phyloP scores from a whole-genome alignment of 2,113 vertebrate genomes.

The Motacilla alba region DNA sequence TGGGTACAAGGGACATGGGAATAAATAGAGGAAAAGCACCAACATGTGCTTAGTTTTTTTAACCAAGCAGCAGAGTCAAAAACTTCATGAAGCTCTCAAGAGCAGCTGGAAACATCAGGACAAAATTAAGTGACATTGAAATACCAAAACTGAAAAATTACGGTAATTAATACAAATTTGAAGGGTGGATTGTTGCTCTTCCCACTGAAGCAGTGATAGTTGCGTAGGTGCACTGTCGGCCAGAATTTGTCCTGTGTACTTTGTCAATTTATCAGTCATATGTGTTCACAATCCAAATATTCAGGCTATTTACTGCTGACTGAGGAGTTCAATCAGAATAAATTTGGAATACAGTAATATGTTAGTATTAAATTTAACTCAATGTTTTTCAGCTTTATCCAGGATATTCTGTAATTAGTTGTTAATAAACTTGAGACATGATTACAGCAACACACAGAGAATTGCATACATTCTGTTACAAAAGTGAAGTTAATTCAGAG shows the following conservation, averaged over 20 bases:
- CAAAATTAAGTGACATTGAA: constrained; percentile 1
- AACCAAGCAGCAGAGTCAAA: not conserved
- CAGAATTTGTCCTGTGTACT: not conserved
- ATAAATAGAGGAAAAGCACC: not conserved
- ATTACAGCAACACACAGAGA: not conserved
- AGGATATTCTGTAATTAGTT: not conserved
- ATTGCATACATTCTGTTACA: not conserved
- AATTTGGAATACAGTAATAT: not conserved
- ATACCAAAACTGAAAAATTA: not conserved
- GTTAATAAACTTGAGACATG: not conserved
- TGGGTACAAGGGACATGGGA: not conserved
- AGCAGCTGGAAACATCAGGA: not conserved
- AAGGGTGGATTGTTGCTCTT: not conserved
- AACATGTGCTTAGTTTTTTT: not conserved
- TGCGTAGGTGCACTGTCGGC: not conserved
- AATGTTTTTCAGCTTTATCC: not conserved
- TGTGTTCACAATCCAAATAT: not conserved
- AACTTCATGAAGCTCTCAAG: constrained; percentile 1
- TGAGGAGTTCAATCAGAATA: not conserved
- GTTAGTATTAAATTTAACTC: not conserved
- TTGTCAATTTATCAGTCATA: not conserved
- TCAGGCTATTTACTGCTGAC: not conserved
- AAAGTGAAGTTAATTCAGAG: not conserved
- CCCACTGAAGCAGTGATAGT: not conserved
- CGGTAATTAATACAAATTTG: not conserved